Base-by-base conservation (phyloP, 2,113 vertebrate species). In the Ophiodon elongatus region DNA sequence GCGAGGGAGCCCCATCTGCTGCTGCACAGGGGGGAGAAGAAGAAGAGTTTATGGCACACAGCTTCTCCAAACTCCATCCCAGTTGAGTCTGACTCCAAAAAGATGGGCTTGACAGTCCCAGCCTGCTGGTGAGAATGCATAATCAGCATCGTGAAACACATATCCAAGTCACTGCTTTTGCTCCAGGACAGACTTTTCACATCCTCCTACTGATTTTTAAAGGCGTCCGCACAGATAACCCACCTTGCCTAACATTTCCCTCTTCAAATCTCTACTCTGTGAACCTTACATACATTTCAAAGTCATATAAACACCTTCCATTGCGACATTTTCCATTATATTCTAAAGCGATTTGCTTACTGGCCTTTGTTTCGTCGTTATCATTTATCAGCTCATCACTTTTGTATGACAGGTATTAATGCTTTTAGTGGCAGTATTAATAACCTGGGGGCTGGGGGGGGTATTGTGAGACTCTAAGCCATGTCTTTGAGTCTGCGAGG, bases 1-100 rank as follows among this genome's bases (percentile, higher is more conserved):
- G 79, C 65, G 68, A 23, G 60, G 76, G 73, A 89, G 87, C 63
- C 73, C 80, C 79, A 83, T 83, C 83, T 91, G 88, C 85, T 54
- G 60, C 75, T 75, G 62, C 73, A 57, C 50, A 0, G 29, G 79
- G 69, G 21, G 78, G 66, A 76, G 52, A 65, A 35, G 82, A 60
- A 52, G 57, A 29, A 54, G 45, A 23, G n/a, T 5, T 33, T 68
- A 79, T 50, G 73, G 74, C 69, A 63, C 65, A 31, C 65, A 27
- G 68, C 19, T 63, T 70, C 57, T 81, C 57, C 79, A 71, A 78
- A 73, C 78, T 72, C 47, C 62, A 17, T 82, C 68, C 67, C 78
- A 57, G 78, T 76, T 60, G 73, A 79, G 74, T 73, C 54, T 64
- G 73, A 73, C 54, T 84, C 75, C 84, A 84, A 62, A 39, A 80